phyloP scores from a whole-genome alignment of 2,888 invertebrate species.

The Agrenia bidenticulata region DNA sequence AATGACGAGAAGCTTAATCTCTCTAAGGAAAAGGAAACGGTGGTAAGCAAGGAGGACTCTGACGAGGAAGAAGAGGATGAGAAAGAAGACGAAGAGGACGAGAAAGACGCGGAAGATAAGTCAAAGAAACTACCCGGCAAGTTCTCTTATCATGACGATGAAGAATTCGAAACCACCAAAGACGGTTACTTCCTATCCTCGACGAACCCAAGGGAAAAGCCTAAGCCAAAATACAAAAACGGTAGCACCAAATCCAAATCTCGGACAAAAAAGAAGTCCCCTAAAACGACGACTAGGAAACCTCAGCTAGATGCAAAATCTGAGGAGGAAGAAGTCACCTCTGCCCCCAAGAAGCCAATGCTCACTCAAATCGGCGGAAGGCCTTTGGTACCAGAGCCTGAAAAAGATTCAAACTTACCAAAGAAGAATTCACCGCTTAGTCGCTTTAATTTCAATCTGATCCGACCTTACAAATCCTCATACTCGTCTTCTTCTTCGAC shows the following conservation, averaged over 20 bases:
- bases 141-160: neutral
- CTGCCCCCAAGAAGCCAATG: conserved; percentile 12
- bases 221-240: neutral
- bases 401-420: conserved; percentile 8
- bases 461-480: conserved; percentile 28
- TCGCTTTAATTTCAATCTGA: conserved; percentile 36
- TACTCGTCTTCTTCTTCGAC: neutral
- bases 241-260: neutral
- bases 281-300: conserved; percentile 19
- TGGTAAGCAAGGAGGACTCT: neutral
- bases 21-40: neutral
- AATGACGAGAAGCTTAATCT: conserved; percentile 10
- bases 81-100: conserved; percentile 14
- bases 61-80: conserved; percentile 6
- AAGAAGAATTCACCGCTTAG: conserved; percentile 24
- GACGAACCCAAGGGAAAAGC: neutral
- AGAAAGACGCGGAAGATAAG: neutral
- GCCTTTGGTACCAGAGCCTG: conserved; percentile 37
- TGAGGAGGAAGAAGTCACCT: conserved; percentile 23
- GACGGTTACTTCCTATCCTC: neutral
- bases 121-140: neutral
- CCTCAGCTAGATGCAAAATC: neutral
- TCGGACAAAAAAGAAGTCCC: conserved; percentile 14
- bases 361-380: conserved; percentile 37
- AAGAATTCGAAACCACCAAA: conserved; percentile 6